phyloP scores from a whole-genome alignment of 1,140 invertebrate genomes.

The Latrodectus geometricus region DNA sequence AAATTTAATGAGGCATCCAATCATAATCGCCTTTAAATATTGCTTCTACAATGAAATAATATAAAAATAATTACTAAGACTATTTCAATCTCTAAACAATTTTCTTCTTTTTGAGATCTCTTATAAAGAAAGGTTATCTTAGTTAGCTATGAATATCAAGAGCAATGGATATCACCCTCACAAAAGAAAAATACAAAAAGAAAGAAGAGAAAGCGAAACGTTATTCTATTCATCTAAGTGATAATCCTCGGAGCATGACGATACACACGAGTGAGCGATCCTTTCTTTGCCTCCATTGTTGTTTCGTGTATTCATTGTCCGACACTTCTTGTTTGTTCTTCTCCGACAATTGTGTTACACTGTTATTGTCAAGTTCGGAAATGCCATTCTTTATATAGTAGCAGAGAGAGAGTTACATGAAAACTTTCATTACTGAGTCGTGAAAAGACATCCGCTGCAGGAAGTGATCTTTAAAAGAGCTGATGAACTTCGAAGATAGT shows the following conservation, averaged over 20 bases:
- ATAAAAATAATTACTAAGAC: neutral
- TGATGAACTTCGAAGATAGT: too few species aligned
- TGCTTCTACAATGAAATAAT: too few species aligned
- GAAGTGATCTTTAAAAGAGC: too few species aligned
- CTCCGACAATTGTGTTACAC: neutral
- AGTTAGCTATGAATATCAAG: neutral
- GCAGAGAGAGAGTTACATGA: too few species aligned
- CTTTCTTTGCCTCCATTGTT: neutral
- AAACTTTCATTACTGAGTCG: too few species aligned
- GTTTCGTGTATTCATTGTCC: neutral
- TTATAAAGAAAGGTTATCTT: neutral
- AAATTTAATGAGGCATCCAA: too few species aligned
- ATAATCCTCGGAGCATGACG: neutral
- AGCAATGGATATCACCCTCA: neutral
- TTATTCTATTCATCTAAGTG: neutral
- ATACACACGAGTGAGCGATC: neutral
- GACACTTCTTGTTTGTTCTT: neutral
- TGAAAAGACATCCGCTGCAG: too few species aligned
- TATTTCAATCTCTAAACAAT: neutral
- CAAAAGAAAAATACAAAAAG: neutral
- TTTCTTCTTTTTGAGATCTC: neutral
- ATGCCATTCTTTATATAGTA: too few species aligned
- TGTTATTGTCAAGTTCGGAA: neutral
- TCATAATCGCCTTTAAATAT: too few species aligned
- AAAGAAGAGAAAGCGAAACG: neutral